Evolutionary conservation across 2,888 invertebrate genomes (phyloP), one percentile per base, ranked within the genome.

Genomic region (Carpatolechia fugitivella): DNA sequence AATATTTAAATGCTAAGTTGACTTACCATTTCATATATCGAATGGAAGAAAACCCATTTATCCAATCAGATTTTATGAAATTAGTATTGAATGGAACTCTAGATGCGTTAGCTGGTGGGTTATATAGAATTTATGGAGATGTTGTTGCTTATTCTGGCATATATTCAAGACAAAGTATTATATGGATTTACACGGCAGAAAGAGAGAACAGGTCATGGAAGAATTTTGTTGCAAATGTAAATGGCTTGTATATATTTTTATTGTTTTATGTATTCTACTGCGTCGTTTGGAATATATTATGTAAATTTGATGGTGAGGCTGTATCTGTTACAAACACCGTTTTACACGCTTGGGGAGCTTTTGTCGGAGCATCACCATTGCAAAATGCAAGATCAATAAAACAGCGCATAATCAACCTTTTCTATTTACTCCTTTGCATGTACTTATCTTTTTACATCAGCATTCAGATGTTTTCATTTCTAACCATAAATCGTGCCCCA

Each of bases 61-160:
- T 54, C 1, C 54, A 72, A n/a, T 18, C 0, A 0, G 64, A 71
- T 0, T 82, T 73, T 59, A 8, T 85, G 20, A 41, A 68, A 0
- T 73, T 72, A n/a, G 4, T 89, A 1, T 6, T 65, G 1, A 83
- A 88, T 58, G 82, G 78, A 2, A 82, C 74, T 31, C 60, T 88
- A 1, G 85, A 89, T 38, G 63, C 68, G 0, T 78, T 78, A 49
- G 83, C 80, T 7, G 87, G 89, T 0, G 88, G 87, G 0, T 60
- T 82, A 0, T 85, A 82, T 31, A 72, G 80, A 56, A 60, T 79
- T 2, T 85, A 76, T 36, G 83, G 80, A 6, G 72, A 82, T n/a
- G 1, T 56, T 0, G 78, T 88, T 0, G 73, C 69, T 3, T 89
- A 87, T 58, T 85, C 86, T 1, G 87, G 87, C 0, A 55, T 76